These are phyloP conservation scores for Saiga tatarica DNA, from an alignment of 2,113 vertebrate species.

Conservation along the genomic window DNA sequence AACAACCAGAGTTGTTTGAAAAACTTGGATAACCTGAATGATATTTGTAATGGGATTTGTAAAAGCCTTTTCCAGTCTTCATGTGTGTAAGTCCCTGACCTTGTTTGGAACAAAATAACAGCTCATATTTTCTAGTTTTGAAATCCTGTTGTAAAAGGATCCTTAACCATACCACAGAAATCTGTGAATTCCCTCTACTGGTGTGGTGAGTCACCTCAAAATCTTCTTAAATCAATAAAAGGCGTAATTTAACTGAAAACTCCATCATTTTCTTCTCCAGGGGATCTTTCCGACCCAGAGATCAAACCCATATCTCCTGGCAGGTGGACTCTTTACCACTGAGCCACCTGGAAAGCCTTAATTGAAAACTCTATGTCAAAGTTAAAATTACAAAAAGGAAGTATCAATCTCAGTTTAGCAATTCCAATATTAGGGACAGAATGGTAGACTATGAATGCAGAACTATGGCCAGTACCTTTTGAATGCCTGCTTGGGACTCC, in stretches of 20 bases:
- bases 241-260: background rate
- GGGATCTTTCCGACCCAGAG: background rate
- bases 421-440: background rate
- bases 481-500: slow-evolving; percentile 94
- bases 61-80: slow-evolving; percentile 11
- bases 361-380: background rate
- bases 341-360: background rate
- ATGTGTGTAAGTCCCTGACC: background rate
- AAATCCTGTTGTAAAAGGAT: slow-evolving; percentile 16
- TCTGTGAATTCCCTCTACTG: fast-evolving
- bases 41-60: slow-evolving; percentile 1
- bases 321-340: background rate
- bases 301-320: background rate
- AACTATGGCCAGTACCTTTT: slow-evolving; percentile 86
- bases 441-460: background rate
- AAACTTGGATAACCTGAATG: background rate
- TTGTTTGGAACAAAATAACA: slow-evolving; percentile 37
- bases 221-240: background rate
- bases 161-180: background rate
- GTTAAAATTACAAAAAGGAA: background rate
- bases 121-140: background rate
- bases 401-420: background rate
- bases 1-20: background rate
- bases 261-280: background rate
- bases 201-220: background rate